Evolutionary conservation across 2,888 invertebrate species (phyloP).

Genomic region (Ennomos quercinarius): DNA sequence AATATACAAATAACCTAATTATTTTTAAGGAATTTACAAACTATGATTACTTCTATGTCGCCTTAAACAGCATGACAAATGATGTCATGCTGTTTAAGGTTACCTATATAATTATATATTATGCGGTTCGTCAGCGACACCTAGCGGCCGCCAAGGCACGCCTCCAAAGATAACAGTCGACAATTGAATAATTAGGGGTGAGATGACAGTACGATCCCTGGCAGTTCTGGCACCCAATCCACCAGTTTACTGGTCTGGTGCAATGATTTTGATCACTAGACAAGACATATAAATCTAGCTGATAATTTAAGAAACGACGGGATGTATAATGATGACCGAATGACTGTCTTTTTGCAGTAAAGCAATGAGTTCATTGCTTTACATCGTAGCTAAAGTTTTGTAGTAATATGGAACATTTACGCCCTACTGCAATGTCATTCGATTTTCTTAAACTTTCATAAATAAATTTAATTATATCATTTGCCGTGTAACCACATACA

Average conservation of each 20-base stretch:
- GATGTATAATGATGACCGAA: neutral
- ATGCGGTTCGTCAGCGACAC: slow-evolving; percentile 4
- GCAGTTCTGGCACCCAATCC: slow-evolving; percentile 2
- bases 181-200: slow-evolving; percentile 47
- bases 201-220: slow-evolving; percentile 33
- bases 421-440: too few species aligned
- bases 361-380: slow-evolving; percentile 17
- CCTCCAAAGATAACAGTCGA: slow-evolving; percentile 24
- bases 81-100: too few species aligned
- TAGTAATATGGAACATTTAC: slow-evolving; percentile 18
- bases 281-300: slow-evolving; percentile 7
- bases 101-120: too few species aligned
- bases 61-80: neutral
- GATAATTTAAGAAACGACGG: too few species aligned
- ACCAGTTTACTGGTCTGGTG: too few species aligned
- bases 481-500: too few species aligned
- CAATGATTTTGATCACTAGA: slow-evolving; percentile 8
- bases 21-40: neutral
- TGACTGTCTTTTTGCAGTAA: too few species aligned
- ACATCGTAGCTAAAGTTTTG: slow-evolving; percentile 15
- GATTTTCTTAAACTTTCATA: too few species aligned
- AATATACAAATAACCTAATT: too few species aligned
- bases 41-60: neutral
- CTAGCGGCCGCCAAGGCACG: slow-evolving; percentile 2
- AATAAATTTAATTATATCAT: too few species aligned